Percentiles rank a stretch among this genome's conserved stretches.
These are phyloP conservation scores for Bilobella aurantiaca DNA, from an alignment of 1,140 invertebrate species.

Conservation along the genomic window DNA sequence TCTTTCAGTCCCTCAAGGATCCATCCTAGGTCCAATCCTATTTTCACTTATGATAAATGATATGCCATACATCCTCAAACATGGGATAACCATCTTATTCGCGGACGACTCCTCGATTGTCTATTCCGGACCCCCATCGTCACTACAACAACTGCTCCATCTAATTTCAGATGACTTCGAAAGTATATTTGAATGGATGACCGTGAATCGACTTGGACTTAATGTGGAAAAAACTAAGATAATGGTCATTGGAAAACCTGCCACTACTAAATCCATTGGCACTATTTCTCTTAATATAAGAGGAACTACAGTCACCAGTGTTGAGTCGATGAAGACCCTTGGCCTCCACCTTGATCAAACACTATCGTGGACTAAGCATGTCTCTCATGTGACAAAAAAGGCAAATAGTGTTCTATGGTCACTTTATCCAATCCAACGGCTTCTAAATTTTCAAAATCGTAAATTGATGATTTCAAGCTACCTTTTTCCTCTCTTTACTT, in stretches of 20 bases:
- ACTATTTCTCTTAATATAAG: not conserved
- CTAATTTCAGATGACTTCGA: not conserved
- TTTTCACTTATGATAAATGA: slow-evolving; percentile 35
- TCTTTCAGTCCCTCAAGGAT: slow-evolving; percentile 37
- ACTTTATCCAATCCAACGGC: not conserved
- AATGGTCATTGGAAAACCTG: not conserved
- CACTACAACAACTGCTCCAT: not conserved
- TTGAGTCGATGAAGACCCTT: not conserved
- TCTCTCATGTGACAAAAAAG: slow-evolving; percentile 1
- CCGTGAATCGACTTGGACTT: not conserved
- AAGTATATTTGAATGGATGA: not conserved
- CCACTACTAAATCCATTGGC: not conserved
- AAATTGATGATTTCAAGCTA: not conserved
- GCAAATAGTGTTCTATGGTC: slow-evolving; percentile 1
- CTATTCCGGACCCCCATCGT: too few species aligned
- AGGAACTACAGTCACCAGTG: not conserved
- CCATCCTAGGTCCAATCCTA: slow-evolving; percentile 33
- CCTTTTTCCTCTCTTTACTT: not conserved
- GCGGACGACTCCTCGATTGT: slow-evolving; percentile 36
- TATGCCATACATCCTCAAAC: slow-evolving; percentile 16
- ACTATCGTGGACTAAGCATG: not conserved
- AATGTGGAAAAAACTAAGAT: slow-evolving; percentile 14
- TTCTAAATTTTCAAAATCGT: not conserved
- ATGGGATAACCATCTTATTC: slow-evolving; percentile 25
- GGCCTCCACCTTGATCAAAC: slow-evolving; percentile 4